Percentiles rank a stretch among this genome's conserved stretches.
Evolutionary conservation across 2,888 invertebrate species (phyloP).

Genomic region (Dryobotodes eremita): DNA sequence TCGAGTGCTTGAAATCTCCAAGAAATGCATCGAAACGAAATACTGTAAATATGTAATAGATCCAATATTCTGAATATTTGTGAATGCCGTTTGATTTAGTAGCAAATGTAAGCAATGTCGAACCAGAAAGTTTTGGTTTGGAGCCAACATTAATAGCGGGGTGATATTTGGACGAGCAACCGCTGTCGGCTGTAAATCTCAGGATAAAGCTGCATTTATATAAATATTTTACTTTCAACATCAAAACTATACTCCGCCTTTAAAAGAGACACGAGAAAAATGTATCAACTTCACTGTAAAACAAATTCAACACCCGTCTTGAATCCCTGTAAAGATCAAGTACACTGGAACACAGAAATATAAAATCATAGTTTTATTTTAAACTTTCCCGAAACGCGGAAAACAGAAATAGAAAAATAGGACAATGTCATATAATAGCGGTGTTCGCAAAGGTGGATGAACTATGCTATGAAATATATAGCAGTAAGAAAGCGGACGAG

Average conservation of each 20-base stretch:
- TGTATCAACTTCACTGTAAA: constrained; percentile 29
- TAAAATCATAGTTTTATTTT: constrained; percentile 56
- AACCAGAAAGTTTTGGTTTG: constrained; percentile 78
- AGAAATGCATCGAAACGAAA: constrained; percentile 30
- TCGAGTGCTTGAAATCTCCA: constrained; percentile 5
- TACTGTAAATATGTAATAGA: constrained; percentile 30
- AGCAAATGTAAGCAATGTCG: constrained; percentile 71
- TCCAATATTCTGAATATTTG: constrained; percentile 53
- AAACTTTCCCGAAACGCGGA: constrained; percentile 54
- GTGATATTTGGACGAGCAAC: constrained; percentile 75
- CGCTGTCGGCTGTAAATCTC: constrained; percentile 77
- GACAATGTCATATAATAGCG: constrained; percentile 62
- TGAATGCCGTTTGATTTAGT: constrained; percentile 63
- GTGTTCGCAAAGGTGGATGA: constrained; percentile 63
- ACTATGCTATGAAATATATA: constrained; percentile 53
- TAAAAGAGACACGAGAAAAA: constrained; percentile 31
- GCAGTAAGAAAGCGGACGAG: constrained; percentile 27
- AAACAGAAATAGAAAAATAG: constrained; percentile 64
- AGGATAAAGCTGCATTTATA: constrained; percentile 75
- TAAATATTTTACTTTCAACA: constrained; percentile 70
- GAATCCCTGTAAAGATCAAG: constrained; percentile 47
- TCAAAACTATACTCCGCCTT: constrained; percentile 36
- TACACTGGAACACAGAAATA: constrained; percentile 50
- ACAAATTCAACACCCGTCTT: constrained; percentile 40
- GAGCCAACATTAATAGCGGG: constrained; percentile 80